Evolutionary conservation across 2,113 vertebrate species (phyloP).

Genomic region (Elephas maximus): DNA sequence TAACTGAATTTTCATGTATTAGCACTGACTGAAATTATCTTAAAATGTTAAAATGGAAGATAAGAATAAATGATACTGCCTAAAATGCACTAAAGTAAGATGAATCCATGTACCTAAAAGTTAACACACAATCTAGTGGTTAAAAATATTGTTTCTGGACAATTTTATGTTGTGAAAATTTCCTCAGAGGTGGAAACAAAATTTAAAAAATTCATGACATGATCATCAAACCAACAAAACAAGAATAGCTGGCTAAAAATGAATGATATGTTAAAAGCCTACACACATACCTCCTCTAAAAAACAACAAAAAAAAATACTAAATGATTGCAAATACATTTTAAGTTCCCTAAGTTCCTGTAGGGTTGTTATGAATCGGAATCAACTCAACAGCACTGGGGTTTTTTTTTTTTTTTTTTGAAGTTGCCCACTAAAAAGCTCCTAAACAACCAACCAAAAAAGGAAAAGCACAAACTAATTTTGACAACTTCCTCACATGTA

Average conservation of each 20-base stretch:
- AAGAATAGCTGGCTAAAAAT: not conserved
- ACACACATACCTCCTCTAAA: not conserved
- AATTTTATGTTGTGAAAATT: conserved; percentile 50
- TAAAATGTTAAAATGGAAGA: conserved; percentile 53
- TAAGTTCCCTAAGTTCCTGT: not conserved
- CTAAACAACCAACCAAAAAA: not conserved
- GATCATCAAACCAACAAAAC: not conserved
- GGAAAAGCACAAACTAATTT: not conserved
- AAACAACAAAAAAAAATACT: conserved; percentile 3
- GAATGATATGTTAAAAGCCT: conserved; percentile 13
- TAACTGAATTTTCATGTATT: conserved; percentile 22
- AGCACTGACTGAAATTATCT: not conserved
- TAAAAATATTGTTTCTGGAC: conserved; percentile 33
- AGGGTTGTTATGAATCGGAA: too few species aligned
- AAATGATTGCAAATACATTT: not conserved
- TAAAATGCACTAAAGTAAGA: conserved; percentile 39
- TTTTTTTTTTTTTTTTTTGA: too few species aligned
- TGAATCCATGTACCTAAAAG: not conserved
- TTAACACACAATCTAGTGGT: conserved; percentile 20
- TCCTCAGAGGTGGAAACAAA: conserved; percentile 22
- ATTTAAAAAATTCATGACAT: conserved; percentile 32
- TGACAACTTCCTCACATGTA: not conserved
- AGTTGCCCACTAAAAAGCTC: not conserved
- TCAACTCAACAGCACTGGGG: too few species aligned
- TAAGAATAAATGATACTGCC: conserved; percentile 6